Base-by-base conservation (phyloP, 1,140 invertebrate genomes). In the Temnothorax nylanderi region DNA sequence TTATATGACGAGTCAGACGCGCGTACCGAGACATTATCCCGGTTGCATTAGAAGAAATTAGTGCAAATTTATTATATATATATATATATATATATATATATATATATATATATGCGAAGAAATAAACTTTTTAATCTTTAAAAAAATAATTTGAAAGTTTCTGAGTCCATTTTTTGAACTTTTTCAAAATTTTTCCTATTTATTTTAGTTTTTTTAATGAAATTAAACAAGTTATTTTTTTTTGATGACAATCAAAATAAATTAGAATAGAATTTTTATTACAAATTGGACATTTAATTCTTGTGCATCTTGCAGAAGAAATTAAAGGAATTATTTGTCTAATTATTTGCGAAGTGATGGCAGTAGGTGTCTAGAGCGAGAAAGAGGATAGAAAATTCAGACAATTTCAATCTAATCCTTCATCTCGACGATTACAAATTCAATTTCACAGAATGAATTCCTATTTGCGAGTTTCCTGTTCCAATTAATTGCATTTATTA, bases 401-500 rank as follows among this genome's bases (percentile, higher is more conserved):
- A 80, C 44, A 37, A 47, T 80, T 80, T 80, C 32, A 51, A 80
- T 51, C 60, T 67, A 67, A 80, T 41, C 32, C 44, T 34, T 80
- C 76, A 80, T 80, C 47, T 80, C 76, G 44, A 65, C 60, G 3
- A 67, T 80, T 65, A 60, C 74, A 56, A 44, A 76, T 80, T 67
- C 26, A 51, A 80, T 67, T 80, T 80, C 76, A 2, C 32, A 51
- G n/a, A 67, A 80, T 67, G 60, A 51, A 80, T 80, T 80, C 32
- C 44, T 80, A 37, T 51, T 80, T 58, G 60, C 60, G 13, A 80
- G 76, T 67, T 80, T 67, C 44, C 32, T 4, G 44, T 51, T 80
- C 37, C 60, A 67, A 80, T 80, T 80, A 80, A 80, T 80, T 80
- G 47, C 44, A 47, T 80, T 51, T 21, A 32, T 51, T 67, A 80